These are phyloP conservation scores for Pogonocichla stellata DNA, from an alignment of 2,113 vertebrate species.

Conservation along the genomic window DNA sequence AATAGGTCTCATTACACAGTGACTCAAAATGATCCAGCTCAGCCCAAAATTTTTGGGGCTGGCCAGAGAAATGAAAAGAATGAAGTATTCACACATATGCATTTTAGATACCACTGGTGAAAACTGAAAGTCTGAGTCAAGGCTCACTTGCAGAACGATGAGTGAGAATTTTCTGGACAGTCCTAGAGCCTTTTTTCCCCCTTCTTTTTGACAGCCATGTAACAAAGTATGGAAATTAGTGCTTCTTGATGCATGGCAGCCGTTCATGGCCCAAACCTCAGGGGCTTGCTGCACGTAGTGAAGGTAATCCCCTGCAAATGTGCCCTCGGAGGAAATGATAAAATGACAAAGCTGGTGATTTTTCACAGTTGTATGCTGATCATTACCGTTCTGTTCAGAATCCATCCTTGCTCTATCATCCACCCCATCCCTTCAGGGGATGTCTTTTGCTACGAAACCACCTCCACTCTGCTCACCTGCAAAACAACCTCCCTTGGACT, in stretches of 20 bases:
- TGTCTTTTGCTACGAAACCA: neutral
- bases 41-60: neutral
- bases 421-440: neutral
- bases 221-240: neutral
- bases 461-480: neutral
- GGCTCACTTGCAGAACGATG: neutral
- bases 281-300: rapidly evolving
- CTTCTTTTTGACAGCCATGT: neutral
- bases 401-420: neutral
- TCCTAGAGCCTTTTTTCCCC: neutral
- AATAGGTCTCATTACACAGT: neutral
- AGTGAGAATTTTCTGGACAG: neutral
- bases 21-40: neutral
- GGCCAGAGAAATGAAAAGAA: neutral
- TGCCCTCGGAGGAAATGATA: neutral
- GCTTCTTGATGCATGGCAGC: neutral
- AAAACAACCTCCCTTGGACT: neutral
- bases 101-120: neutral
- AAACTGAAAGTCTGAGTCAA: neutral
- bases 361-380: neutral
- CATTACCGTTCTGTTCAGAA: neutral
- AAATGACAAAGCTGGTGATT: neutral
- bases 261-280: neutral
- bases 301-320: neutral
- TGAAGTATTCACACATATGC: neutral